phyloP scores from a whole-genome alignment of 2,797 vertebrate genomes.

The Gastrophryne carolinensis region DNA sequence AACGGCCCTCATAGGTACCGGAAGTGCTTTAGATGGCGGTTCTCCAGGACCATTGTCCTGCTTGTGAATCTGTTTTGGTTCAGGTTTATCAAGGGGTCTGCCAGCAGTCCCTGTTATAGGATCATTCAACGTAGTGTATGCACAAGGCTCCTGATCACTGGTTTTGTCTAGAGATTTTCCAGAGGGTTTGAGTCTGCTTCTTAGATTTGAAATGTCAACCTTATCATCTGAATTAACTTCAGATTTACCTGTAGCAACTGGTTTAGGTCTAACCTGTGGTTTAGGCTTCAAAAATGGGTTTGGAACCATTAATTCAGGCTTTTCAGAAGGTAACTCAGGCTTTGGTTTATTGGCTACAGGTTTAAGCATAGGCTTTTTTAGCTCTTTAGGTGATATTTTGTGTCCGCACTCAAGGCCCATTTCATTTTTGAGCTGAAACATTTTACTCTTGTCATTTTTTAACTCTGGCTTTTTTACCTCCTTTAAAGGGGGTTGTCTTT shows the following conservation, averaged over 20 bases:
- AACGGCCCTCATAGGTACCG: constrained; percentile 51
- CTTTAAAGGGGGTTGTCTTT: constrained; percentile 76
- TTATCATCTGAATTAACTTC: constrained; percentile 80
- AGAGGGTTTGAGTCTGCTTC: constrained; percentile 92
- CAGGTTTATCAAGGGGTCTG: constrained; percentile 66
- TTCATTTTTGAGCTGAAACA: constrained; percentile 87
- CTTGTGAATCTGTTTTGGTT: constrained; percentile 71
- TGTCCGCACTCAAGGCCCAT: constrained; percentile 97
- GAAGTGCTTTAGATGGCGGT: constrained; percentile 56
- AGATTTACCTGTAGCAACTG: constrained; percentile 73
- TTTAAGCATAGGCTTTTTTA: constrained; percentile 92
- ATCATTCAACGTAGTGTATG: constrained; percentile 50
- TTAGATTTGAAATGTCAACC: constrained; percentile 88
- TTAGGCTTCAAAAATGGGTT: constrained; percentile 82
- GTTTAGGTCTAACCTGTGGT: constrained; percentile 88
- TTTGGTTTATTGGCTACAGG: constrained; percentile 85
- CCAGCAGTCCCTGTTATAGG: constrained; percentile 55
- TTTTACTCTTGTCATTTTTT: constrained; percentile 87
- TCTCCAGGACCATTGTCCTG: constrained; percentile 70
- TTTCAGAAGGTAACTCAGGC: constrained; percentile 72
- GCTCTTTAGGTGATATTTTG: constrained; percentile 90
- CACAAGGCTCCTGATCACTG: constrained; percentile 66
- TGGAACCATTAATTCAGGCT: constrained; percentile 68
- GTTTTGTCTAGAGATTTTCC: constrained; percentile 76
- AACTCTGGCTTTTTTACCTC: constrained; percentile 77